Base-by-base conservation (phyloP, 2,888 invertebrate genomes). In the Drosophila acutilabella region DNA sequence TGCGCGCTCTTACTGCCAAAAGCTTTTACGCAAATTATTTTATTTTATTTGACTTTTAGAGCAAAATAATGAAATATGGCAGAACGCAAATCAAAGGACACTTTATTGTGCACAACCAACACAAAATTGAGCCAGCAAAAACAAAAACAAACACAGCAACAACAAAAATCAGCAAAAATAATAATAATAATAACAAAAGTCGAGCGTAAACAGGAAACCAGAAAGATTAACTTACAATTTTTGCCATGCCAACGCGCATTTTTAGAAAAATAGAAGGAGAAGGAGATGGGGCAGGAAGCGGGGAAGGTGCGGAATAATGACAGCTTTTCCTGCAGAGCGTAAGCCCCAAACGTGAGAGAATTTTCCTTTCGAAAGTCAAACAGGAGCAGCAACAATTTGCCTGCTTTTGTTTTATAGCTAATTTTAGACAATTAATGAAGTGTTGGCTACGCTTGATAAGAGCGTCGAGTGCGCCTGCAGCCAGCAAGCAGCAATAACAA, bases 401-500 rank as follows among this genome's bases (percentile, higher is more conserved):
- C 30, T 42, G 45, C 52, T 42, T 83, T 83, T 75, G 77, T 65
- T 89, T 89, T 81, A 85, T 89, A 75, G 82, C 80, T 81, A 89
- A 89, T 89, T 85, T 89, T 89, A 81, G 86, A 88, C 86, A 85
- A 89, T 89, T 89, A 89, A 85, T 85, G 88, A 89, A 85, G 85
- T 85, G 85, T 89, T 89, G 85, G 78, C 73, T 78, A 75, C 64
- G 80, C 85, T 72, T 80, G 89, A 89, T 89, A 89, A 85, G 82
- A 73, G 74, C 62, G 53, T 57, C 13, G n/a, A 70, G 57, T 67
- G 81, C 64, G 54, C 51, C 36, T 47, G 47, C 52, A 52, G 33
- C 47, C 42, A 11, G 40, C 41, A 69, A 69, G 41, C 48, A 71
- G 10, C 44, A 45, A 16, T 10, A 59, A 36, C 50, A 60, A 58